Evolutionary conservation across 2,888 invertebrate species (phyloP), one percentile per base, ranked within the genome.

Genomic region (Candidula unifasciata): DNA sequence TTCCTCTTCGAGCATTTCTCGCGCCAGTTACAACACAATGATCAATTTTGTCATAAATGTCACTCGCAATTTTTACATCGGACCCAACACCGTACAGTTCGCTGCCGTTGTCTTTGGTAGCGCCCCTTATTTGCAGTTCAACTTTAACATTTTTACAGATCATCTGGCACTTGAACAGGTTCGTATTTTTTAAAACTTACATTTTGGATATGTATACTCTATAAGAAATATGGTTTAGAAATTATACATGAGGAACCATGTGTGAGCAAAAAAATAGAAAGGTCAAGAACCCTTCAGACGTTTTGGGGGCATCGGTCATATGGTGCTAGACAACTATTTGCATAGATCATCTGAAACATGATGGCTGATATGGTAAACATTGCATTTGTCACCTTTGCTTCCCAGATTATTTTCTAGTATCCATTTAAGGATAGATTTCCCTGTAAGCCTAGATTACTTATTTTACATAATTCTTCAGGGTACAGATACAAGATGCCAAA

Each of bases 21-120:
- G 10, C 21, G n/a, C 2, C 21, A 37, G 64, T 35, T 35, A 78
- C 64, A 44, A 35, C 35, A 37, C 18, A 16, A 60, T 64, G 78
- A 37, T 66, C n/a, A 33, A 37, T 24, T 78, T 78, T 66, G 78
- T 44, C 30, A 37, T 30, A 3, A 66, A 66, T 64, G 24, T 78
- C 35, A 78, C 78, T 6, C 33, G 37, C 2, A 78, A 24, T 64
- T 78, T 78, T 64, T 35, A 78, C n/a, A 37, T 78, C 1, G 78
- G 78, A 24, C 78, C 78, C 2, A 66, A 78, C 18, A 64, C 64
- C 3, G 35, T 78, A 10, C 78, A 78, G 60, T 78, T 78, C 37
- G 27, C 64, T 6, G 13, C 78, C 3, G 27, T 78, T 44, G n/a
- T 78, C n/a, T 78, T 37, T 52, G 66, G 78, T 16, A 52, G 24